Evolutionary conservation across 2,797 vertebrate genomes (phyloP), one percentile per base, ranked within the genome.

Genomic region (Danio aesculapii): DNA sequence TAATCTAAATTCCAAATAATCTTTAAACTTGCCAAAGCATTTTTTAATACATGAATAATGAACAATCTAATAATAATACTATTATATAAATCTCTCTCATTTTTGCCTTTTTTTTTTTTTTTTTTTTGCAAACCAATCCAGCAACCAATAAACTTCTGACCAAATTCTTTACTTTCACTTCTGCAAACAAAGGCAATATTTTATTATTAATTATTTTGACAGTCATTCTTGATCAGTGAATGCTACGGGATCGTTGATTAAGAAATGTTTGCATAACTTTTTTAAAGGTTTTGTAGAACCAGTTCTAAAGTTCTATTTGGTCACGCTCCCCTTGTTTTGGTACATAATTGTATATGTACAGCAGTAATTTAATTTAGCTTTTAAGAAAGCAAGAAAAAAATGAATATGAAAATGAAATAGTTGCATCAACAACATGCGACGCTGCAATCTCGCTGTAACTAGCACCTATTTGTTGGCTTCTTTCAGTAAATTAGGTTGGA

Each of bases 101-200:
- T 30, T 30, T 30, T 30, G 30, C 30, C 1, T 30, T 30, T 53
- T 14, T 53, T 53, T 52, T 6, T 30, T 30, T 30, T 30, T 1
- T 6, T 14, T 16, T 6, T 53, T 53, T 53, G 14, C 16, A n/a
- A 21, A 21, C 39, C 14, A 43, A 5, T 58, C n/a, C 61, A 43
- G 39, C 14, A 43, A 8, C 6, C n/a, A 41, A 16, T 12, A 13
- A 46, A 43, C 17, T 30, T 73, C 21, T 62, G 1, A 16, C 17
- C 12, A 43, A 7, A 46, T 61, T 39, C 47, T 61, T 67, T 41
- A 46, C 6, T 43, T 57, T 55, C 62, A 63, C 16, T 13, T 67
- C 49, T 12, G 44, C 13, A 70, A 80, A 79, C 30, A 80, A 71
- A 55, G 44, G 71, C 68, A 52, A 81, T 61, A 49, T 81, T 64